phyloP scores from a whole-genome alignment of 2,888 invertebrate species.

The Ochropleura leucogaster region DNA sequence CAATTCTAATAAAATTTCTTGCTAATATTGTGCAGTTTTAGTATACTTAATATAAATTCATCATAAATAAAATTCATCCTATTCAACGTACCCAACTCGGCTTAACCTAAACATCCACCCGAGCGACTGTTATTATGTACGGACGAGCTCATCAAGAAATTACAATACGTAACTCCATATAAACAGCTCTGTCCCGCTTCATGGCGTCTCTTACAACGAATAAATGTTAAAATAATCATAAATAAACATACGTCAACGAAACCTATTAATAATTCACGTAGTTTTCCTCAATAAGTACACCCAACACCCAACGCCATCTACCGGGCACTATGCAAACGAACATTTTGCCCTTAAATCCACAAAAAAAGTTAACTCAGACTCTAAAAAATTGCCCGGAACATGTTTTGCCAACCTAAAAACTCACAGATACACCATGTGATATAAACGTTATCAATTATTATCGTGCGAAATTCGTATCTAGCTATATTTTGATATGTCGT shows the following conservation, averaged over 20 bases:
- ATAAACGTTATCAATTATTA: slow-evolving; percentile 55
- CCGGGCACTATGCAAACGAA: background rate
- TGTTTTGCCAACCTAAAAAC: slow-evolving; percentile 45
- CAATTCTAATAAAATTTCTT: no score
- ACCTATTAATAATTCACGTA: slow-evolving; percentile 2
- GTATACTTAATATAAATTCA: no score
- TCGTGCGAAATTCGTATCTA: slow-evolving; percentile 13
- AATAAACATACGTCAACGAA: background rate
- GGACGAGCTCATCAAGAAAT: background rate
- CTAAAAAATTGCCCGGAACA: slow-evolving; percentile 16
- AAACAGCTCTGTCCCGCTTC: no score
- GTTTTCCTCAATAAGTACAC: slow-evolving; percentile 35
- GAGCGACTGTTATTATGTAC: no score
- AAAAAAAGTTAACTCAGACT: background rate
- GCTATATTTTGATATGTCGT: slow-evolving; percentile 51
- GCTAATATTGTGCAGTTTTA: no score
- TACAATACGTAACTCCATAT: background rate
- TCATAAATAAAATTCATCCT: no score
- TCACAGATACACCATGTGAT: slow-evolving; percentile 27
- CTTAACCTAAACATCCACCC: no score
- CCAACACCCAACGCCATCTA: slow-evolving; percentile 39
- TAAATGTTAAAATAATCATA: slow-evolving; percentile 1
- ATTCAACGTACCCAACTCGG: no score
- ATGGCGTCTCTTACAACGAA: background rate
- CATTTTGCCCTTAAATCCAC: slow-evolving; percentile 2